phyloP scores from a whole-genome alignment of 2,113 vertebrate genomes.

The Carassius auratus region DNA sequence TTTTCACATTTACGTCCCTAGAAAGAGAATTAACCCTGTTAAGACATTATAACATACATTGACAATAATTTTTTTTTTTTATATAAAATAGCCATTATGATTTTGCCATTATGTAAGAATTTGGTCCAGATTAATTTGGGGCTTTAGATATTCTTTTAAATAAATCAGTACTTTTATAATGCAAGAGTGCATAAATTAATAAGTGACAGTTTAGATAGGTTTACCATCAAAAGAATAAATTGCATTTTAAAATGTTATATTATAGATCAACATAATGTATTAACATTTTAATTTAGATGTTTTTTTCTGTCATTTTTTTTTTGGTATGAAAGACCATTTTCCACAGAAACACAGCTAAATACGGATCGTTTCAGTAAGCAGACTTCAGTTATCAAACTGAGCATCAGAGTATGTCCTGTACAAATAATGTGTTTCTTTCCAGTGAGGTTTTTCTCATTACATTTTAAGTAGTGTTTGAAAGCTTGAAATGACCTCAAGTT shows the following conservation, averaged over 20 bases:
- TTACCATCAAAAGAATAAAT: neutral
- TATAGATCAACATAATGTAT: neutral
- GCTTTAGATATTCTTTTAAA: too few relatives aligned
- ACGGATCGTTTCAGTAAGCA: neutral
- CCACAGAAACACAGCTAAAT: neutral
- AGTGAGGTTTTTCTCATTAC: neutral
- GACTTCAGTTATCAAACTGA: neutral
- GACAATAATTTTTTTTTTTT: constrained; percentile 61
- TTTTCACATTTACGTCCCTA: constrained; percentile 75
- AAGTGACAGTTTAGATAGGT: neutral
- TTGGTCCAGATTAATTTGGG: too few relatives aligned
- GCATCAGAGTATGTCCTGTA: neutral
- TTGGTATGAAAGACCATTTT: neutral
- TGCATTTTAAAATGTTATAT: neutral
- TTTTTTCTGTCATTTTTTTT: neutral
- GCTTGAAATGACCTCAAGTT: neutral
- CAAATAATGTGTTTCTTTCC: neutral
- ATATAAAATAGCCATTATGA: too few relatives aligned
- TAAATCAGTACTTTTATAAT: neutral
- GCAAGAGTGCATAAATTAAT: neutral
- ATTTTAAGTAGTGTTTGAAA: neutral
- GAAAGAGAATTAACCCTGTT: constrained; percentile 75
- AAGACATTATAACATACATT: constrained; percentile 74
- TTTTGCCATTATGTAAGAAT: too few relatives aligned
- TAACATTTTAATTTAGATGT: neutral